Base-by-base conservation (phyloP, 2,113 vertebrate genomes). In the Brienomyrus brachyistius region DNA sequence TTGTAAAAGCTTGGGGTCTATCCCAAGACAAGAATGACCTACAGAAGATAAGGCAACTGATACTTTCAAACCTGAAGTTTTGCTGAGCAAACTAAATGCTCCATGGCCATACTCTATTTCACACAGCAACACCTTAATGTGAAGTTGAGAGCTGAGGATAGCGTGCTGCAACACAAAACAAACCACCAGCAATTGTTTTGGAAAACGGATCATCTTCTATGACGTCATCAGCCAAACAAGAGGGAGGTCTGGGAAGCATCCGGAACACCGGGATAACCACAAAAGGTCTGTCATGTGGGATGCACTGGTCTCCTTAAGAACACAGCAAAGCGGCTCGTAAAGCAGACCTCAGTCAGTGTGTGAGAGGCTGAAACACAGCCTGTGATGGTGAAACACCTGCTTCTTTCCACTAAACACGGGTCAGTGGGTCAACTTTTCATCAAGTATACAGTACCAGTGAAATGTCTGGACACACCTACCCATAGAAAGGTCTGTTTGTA, bases 121-220 rank as follows among this genome's bases (percentile, higher is more conserved):
- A 51, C 2, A 51, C 3, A 10, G 19, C 83, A 86, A 23, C 23
- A 21, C 21, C 21, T 50, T 4, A 27, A 13, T 23, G 45, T 21
- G 21, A 50, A 48, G 10, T 1, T 86, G 0, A 23, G 45, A 86
- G 45, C 45, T 86, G 48, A 23, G 43, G 9, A 86, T 50, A 15
- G 83, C 45, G 48, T 86, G 45, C 48, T n/a, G 7, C 74, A 48
- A 27, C 23, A 86, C 45, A 86, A 86, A 86, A 48, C 21, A 50
- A 86, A 86, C 83, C 83, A 51, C 10, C 83, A 23, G 83, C 83
- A 86, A 86, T 50, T 86, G 83, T 86, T 48, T 27, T 48, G 70
- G 40, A 80, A 70, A 80, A 43, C 74, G 15, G 83, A 50, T 86
- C 83, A 17, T 50, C 47, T 45, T 85, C 45, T 50, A 86, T 27